Evolutionary conservation across 2,888 invertebrate genomes (phyloP).

Genomic region (Drosophila paranaensis): DNA sequence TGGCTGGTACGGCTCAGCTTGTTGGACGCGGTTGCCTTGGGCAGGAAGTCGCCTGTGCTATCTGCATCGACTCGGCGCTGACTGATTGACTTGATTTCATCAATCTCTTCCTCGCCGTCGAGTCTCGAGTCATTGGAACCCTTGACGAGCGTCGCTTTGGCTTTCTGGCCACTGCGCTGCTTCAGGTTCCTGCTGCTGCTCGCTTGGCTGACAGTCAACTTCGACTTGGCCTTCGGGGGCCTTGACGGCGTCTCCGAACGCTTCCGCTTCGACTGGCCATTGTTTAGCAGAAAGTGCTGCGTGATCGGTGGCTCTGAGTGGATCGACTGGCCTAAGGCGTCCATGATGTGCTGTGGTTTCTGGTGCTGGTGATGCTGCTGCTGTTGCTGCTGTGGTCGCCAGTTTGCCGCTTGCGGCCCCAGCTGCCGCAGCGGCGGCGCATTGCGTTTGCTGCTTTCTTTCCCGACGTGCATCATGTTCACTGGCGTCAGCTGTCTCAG

Average conservation of each 20-base stretch:
- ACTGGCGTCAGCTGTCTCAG: background rate
- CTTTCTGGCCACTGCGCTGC: background rate
- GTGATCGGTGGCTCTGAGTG: background rate
- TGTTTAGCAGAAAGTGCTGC: too few relatives aligned
- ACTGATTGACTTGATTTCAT: too few relatives aligned
- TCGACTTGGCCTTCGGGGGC: constrained; percentile 1
- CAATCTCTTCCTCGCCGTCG: background rate
- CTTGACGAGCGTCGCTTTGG: background rate
- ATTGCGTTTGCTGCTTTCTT: background rate
- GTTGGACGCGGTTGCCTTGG: constrained; percentile 2
- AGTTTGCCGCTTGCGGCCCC: constrained; percentile 38
- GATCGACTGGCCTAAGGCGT: background rate
- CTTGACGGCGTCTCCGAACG: background rate
- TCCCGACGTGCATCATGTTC: background rate
- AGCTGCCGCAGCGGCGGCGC: constrained; percentile 48
- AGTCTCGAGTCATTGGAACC: background rate
- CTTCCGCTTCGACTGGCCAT: background rate
- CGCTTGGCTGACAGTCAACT: background rate
- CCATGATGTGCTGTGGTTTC: background rate
- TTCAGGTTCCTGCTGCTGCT: background rate
- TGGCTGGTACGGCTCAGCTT: constrained; percentile 28
- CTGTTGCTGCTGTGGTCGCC: constrained; percentile 47
- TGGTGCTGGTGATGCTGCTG: constrained; percentile 21
- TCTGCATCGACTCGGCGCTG: background rate
- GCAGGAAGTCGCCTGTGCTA: background rate